Evolutionary conservation across 2,113 vertebrate species (phyloP), one percentile per base, ranked within the genome.

Genomic region (Melospiza georgiana): DNA sequence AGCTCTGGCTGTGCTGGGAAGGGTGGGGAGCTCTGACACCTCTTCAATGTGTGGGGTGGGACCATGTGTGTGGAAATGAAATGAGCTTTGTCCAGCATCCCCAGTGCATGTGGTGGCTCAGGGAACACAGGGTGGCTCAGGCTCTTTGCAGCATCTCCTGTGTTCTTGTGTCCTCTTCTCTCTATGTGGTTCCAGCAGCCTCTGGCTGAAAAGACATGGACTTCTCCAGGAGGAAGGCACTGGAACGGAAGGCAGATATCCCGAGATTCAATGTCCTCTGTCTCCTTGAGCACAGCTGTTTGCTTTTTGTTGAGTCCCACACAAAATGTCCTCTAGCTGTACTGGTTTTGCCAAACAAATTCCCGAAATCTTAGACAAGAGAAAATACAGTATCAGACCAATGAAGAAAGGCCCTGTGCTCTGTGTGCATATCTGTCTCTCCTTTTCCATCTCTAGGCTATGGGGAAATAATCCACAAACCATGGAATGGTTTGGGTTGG

Each of bases 401-500:
- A 30, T 37, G 46, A 16, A 37, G 1, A 39, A 52, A 28, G 25
- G 15, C 8, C 59, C 11, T 27, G 22, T 48, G 10, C 11, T 41
- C 9, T 41, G 12, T 10, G 27, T 30, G 6, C 11, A 2, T 72
- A 33, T 46, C 5, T 54, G 1, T 23, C 4, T 5, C 30, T 72
- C 6, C 11, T 4, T 28, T 21, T 28, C 46, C 9, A 25, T 33
- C 15, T 37, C 39, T 39, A 23, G 21, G 14, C 5, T 46, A 54
- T 4, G 4, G 17, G 2, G 7, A 9, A 37, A 19, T 24, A 28
- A 8, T 57, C 24, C 4, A 1, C 12, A 21, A 41, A 30, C 12
- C 5, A 23, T n/a, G 55, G 55, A 57, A n/a, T 22, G 11, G 11
- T 55, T 55, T 55, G 30, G 19, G 19, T 5, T 33, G 18, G 51